phyloP scores from a whole-genome alignment of 2,113 vertebrate genomes.

The Anolis carolinensis region DNA sequence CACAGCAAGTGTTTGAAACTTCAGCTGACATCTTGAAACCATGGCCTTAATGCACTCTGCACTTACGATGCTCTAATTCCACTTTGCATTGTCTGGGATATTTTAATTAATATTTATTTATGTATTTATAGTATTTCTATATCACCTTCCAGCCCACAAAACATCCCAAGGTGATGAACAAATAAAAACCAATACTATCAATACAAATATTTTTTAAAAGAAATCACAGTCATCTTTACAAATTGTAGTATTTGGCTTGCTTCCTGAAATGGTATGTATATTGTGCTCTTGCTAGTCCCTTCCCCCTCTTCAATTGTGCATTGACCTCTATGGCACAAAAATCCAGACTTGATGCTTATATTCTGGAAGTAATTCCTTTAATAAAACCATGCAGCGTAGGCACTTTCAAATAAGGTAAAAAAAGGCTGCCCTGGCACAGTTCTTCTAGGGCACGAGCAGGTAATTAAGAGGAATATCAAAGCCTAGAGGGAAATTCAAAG shows the following conservation, averaged over 20 bases:
- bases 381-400: conserved; percentile 19
- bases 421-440: conserved; percentile 36
- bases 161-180: no score
- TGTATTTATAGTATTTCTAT: no score
- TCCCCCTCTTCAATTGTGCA: conserved; percentile 31
- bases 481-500: conserved; percentile 63
- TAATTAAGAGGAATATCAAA: conserved; percentile 62
- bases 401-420: conserved; percentile 34
- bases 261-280: neutral
- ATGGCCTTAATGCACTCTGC: neutral
- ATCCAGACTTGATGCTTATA: conserved; percentile 32
- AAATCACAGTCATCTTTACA: no score
- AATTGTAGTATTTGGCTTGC: neutral
- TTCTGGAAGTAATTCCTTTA: conserved; percentile 56
- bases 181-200: no score
- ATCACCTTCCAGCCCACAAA: no score
- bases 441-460: conserved; percentile 42
- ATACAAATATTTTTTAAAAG: no score
- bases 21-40: neutral
- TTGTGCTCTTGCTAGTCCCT: neutral
- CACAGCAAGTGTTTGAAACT: no score
- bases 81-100: no score
- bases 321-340: conserved; percentile 37
- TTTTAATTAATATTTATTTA: no score
- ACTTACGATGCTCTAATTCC: no score